A percentile compares a stretch with the other conserved stretches of the same genome.
These are phyloP conservation scores for Hypercompe scribonia DNA, from an alignment of 2,888 invertebrate genomes.

Conservation along the genomic window DNA sequence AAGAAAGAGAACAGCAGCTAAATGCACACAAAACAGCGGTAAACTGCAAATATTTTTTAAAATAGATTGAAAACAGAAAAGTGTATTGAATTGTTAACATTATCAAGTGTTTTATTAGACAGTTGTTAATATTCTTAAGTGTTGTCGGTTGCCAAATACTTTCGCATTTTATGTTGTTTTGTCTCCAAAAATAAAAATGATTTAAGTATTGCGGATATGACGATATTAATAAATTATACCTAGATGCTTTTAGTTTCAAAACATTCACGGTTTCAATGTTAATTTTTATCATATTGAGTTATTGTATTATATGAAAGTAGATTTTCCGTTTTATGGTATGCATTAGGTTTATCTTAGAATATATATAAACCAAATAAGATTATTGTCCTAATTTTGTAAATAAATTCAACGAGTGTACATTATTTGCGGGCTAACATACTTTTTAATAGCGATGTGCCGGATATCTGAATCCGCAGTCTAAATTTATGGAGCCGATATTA, in stretches of 20 bases:
- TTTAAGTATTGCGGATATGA: slow-evolving; percentile 2
- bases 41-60: too few species aligned
- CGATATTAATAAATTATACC: not conserved
- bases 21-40: not conserved
- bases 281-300: not conserved
- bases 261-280: not conserved
- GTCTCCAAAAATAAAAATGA: slow-evolving; percentile 21
- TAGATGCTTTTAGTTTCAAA: not conserved
- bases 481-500: not conserved
- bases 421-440: not conserved
- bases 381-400: not conserved
- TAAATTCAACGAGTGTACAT: too few species aligned
- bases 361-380: not conserved
- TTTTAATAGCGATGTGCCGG: not conserved
- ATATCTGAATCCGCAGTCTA: not conserved
- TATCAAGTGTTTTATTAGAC: slow-evolving; percentile 29
- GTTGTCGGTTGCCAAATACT: slow-evolving; percentile 37
- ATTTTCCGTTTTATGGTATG: not conserved
- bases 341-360: not conserved
- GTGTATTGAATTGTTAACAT: slow-evolving; percentile 14
- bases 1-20: not conserved
- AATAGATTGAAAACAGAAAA: too few species aligned
- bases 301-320: not conserved
- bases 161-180: slow-evolving; percentile 10
- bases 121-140: slow-evolving; percentile 36